phyloP scores from a whole-genome alignment of 2,888 invertebrate species.

The Brachyptera risi region DNA sequence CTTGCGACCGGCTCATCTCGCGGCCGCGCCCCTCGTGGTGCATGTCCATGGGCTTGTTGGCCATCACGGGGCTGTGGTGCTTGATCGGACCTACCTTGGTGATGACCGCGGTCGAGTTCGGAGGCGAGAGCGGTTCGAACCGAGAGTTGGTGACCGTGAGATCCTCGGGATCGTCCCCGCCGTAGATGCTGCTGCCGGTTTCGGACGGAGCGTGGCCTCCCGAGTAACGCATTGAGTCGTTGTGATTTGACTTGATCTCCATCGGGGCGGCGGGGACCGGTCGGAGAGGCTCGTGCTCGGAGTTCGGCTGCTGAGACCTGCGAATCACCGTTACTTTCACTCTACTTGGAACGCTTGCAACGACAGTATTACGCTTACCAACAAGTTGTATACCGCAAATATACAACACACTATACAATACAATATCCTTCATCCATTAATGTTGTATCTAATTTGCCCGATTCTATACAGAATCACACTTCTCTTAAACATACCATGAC shows the following conservation, averaged over 20 bases:
- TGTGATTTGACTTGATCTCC: constrained; percentile 57
- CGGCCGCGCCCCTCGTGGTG: constrained; percentile 45
- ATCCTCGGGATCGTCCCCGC: constrained; percentile 80
- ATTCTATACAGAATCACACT: too few relatives aligned
- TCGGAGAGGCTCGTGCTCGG: constrained; percentile 79
- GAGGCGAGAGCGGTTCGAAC: constrained; percentile 31
- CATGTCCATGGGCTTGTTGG: constrained; percentile 60
- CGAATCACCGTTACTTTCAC: too few relatives aligned
- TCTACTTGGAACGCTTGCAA: too few relatives aligned
- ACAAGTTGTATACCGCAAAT: too few relatives aligned
- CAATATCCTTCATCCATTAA: too few relatives aligned
- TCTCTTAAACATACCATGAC: too few relatives aligned
- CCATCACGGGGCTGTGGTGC: constrained; percentile 42
- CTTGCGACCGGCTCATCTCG: constrained; percentile 36
- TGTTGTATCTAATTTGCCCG: too few relatives aligned
- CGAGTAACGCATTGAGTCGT: constrained; percentile 38
- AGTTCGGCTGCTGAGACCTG: constrained; percentile 62
- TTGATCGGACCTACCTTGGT: constrained; percentile 34
- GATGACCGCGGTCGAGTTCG: constrained; percentile 32
- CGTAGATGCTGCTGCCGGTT: constrained; percentile 67
- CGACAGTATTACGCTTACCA: too few relatives aligned
- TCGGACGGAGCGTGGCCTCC: constrained; percentile 50
- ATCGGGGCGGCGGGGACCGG: constrained; percentile 65
- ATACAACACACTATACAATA: too few relatives aligned
- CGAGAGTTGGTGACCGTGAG: constrained; percentile 54